Evolutionary conservation across 1,140 invertebrate genomes (phyloP).

Genomic region (Planococcus citri): DNA sequence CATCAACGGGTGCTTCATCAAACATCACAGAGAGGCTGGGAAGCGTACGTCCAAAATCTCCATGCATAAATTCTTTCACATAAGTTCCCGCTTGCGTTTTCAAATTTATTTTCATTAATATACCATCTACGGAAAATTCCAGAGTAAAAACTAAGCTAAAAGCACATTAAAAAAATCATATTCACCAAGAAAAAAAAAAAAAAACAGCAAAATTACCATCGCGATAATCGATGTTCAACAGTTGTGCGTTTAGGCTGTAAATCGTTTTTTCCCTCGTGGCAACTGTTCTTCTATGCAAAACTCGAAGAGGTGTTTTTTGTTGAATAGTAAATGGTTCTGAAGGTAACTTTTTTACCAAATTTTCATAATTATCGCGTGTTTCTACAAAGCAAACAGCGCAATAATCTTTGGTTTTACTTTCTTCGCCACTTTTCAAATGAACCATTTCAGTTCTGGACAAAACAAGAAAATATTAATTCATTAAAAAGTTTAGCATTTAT

Average conservation of each 20-base stretch:
- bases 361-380: constrained; percentile 33
- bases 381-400: constrained; percentile 54
- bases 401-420: constrained; percentile 73
- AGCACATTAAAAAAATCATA: constrained; percentile 12
- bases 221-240: background rate
- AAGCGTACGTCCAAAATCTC: constrained; percentile 76
- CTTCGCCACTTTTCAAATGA: constrained; percentile 72
- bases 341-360: constrained; percentile 40
- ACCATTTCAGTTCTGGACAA: constrained; percentile 47
- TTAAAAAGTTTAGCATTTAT: too few relatives aligned
- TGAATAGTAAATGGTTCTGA: constrained; percentile 40
- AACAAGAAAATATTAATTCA: too few relatives aligned
- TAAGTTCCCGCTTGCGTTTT: constrained; percentile 89
- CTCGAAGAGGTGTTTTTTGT: constrained; percentile 72
- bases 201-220: background rate
- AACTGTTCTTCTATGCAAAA: constrained; percentile 66
- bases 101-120: constrained; percentile 42
- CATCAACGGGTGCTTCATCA: constrained; percentile 39
- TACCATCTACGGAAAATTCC: constrained; percentile 17
- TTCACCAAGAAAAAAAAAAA: too few relatives aligned
- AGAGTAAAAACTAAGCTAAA: background rate
- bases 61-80: constrained; percentile 93
- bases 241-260: constrained; percentile 42
- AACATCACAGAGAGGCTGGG: constrained; percentile 53
- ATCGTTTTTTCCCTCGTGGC: constrained; percentile 49